phyloP scores from a whole-genome alignment of 2,797 vertebrate species.

The Diplodus sargus region DNA sequence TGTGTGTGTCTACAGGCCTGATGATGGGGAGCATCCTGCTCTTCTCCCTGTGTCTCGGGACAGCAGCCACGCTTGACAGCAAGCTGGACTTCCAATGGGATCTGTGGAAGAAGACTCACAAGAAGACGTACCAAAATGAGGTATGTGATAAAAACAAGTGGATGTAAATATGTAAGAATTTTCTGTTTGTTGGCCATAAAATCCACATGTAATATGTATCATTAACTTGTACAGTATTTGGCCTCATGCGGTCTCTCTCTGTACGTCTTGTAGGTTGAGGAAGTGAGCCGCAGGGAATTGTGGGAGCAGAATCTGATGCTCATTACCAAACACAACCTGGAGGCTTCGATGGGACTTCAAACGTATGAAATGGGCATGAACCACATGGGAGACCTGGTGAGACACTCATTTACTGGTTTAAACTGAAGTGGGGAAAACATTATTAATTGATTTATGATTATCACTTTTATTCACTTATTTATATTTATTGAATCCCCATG shows the following conservation, averaged over 20 bases:
- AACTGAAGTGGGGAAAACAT: not conserved
- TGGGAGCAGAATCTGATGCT: slow-evolving; percentile 92
- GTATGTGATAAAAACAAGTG: slow-evolving; percentile 58
- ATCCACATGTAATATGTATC: not conserved
- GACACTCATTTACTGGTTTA: slow-evolving; percentile 27
- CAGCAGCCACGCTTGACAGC: slow-evolving; percentile 69
- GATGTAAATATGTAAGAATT: not conserved
- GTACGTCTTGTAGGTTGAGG: slow-evolving; percentile 81
- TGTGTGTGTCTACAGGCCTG: slow-evolving; percentile 56
- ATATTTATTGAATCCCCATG: not conserved
- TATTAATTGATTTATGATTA: not conserved
- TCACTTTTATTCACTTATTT: not conserved
- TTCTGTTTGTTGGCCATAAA: too few relatives aligned
- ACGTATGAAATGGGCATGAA: slow-evolving; percentile 92
- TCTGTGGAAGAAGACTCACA: slow-evolving; percentile 88
- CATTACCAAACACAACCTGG: slow-evolving; percentile 91
- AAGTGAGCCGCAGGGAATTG: slow-evolving; percentile 80
- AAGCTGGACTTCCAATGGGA: slow-evolving; percentile 87
- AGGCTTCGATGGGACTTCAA: slow-evolving; percentile 91
- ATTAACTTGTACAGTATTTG: accelerated
- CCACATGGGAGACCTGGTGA: slow-evolving; percentile 91
- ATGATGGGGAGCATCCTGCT: slow-evolving; percentile 77
- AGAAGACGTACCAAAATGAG: slow-evolving; percentile 81
- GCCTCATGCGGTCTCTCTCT: not conserved
- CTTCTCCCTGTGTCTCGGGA: slow-evolving; percentile 46